These are phyloP conservation scores for Meriones psammophilus DNA, from an alignment of 2,797 vertebrate genomes.

Conservation along the genomic window DNA sequence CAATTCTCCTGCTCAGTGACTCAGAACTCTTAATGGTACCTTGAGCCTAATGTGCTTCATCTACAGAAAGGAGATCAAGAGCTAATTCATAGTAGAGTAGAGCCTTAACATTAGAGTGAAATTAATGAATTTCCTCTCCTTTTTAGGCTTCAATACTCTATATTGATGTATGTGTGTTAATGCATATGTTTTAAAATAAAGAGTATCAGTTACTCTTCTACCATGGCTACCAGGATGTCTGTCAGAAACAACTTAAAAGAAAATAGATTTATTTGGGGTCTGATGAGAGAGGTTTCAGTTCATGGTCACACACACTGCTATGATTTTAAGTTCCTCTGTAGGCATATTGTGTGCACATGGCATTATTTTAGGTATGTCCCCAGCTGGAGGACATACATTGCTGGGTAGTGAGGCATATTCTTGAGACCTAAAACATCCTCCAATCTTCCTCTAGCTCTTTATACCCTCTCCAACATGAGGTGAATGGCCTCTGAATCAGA, in stretches of 20 bases:
- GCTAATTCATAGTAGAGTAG: background rate
- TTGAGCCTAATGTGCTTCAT: background rate
- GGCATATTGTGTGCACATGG: background rate
- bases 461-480: background rate
- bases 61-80: background rate
- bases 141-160: background rate
- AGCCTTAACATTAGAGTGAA: background rate
- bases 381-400: background rate
- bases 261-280: background rate
- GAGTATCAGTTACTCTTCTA: background rate
- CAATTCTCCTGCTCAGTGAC: background rate
- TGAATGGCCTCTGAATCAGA: no score
- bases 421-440: no score
- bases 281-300: background rate
- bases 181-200: background rate
- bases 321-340: no score
- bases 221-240: background rate
- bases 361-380: background rate
- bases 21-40: background rate
- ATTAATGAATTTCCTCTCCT: background rate
- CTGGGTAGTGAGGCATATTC: background rate
- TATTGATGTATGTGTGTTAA: background rate
- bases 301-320: background rate
- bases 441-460: background rate
- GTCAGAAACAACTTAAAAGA: background rate